Conservation (phyloP, 2,888 invertebrate species). For the Ectobius pallidus region DNA sequence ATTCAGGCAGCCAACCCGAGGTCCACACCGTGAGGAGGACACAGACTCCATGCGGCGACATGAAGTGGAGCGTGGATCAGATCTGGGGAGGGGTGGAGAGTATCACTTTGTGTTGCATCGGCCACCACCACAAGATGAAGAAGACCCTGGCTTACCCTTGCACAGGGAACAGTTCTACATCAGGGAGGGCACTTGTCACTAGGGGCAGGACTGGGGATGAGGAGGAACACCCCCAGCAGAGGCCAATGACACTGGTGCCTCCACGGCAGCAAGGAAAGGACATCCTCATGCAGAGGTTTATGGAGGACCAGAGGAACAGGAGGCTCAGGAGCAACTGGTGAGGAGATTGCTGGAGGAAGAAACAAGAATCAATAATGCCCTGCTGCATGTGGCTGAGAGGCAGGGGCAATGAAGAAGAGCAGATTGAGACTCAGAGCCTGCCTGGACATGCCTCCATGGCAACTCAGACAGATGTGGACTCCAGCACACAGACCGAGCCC, state of each 20-base stretch:
- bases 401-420: slow-evolving; percentile 13
- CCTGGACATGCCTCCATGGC: slow-evolving; percentile 67
- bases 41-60: slow-evolving; percentile 76
- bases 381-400: slow-evolving; percentile 12
- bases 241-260: slow-evolving; percentile 61
- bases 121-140: not conserved
- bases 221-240: slow-evolving; percentile 27
- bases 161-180: slow-evolving; percentile 75
- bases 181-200: slow-evolving; percentile 81
- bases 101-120: slow-evolving; percentile 47
- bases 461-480: slow-evolving; percentile 83
- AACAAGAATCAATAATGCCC: slow-evolving; percentile 17
- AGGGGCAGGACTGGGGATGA: slow-evolving; percentile 70
- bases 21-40: slow-evolving; percentile 53
- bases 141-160: not conserved
- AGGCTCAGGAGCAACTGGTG: slow-evolving; percentile 38
- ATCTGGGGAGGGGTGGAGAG: slow-evolving; percentile 59
- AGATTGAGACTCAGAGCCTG: slow-evolving; percentile 79
- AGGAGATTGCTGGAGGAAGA: slow-evolving; percentile 38
- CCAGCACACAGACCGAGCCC: slow-evolving; percentile 78
- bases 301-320: slow-evolving; percentile 68
- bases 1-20: slow-evolving; percentile 18
- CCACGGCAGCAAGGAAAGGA: slow-evolving; percentile 75
- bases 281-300: slow-evolving; percentile 81
- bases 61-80: slow-evolving; percentile 79